Conservation (phyloP, 1,140 invertebrate genomes). For the Xylocopa sonorina region DNA sequence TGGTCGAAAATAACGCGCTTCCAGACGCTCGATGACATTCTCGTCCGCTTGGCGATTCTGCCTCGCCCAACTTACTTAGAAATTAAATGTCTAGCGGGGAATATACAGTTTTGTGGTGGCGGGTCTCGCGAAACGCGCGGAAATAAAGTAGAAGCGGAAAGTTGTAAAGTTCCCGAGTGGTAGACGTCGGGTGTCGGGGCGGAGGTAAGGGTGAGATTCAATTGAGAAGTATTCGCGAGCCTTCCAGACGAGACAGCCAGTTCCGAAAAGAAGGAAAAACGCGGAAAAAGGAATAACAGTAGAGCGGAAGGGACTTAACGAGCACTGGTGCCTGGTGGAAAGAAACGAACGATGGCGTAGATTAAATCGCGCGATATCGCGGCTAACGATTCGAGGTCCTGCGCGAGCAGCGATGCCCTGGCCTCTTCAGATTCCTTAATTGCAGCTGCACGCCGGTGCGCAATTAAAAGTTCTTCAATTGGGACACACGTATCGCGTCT, state of each 20-base stretch:
- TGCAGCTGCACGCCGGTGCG: slow-evolving; percentile 55
- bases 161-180: not conserved
- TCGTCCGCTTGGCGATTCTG: not conserved
- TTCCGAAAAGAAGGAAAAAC: slow-evolving; percentile 14
- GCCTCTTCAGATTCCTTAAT: slow-evolving; percentile 65
- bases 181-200: too few species aligned
- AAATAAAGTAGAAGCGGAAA: not conserved
- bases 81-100: too few species aligned
- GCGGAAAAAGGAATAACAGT: slow-evolving; percentile 31
- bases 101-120: too few species aligned
- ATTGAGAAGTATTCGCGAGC: not conserved
- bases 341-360: slow-evolving; percentile 41
- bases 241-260: not conserved
- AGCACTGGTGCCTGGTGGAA: slow-evolving; percentile 38
- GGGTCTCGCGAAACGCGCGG: too few species aligned
- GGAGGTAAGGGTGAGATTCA: not conserved
- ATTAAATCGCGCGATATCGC: slow-evolving; percentile 63
- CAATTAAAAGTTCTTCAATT: slow-evolving; percentile 68
- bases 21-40: not conserved
- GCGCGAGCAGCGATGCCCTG: slow-evolving; percentile 21
- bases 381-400: slow-evolving; percentile 49
- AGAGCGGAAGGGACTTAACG: slow-evolving; percentile 47
- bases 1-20: slow-evolving; percentile 51
- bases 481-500: slow-evolving; percentile 43
- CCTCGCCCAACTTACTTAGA: not conserved